Conservation (phyloP, 2,113 vertebrate species). For the Tupaia chinensis region DNA sequence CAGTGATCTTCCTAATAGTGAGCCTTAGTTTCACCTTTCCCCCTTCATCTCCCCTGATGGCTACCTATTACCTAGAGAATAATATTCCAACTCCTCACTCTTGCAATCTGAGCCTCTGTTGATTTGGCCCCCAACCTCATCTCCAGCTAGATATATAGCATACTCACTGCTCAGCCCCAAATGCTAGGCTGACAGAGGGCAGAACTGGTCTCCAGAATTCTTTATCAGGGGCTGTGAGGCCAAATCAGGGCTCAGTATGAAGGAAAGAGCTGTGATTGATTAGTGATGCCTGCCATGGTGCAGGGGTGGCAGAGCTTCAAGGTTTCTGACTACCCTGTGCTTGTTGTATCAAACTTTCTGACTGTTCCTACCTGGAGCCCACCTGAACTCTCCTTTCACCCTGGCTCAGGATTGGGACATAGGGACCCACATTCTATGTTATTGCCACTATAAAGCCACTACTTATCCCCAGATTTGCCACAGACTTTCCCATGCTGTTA, state of each 20-base stretch:
- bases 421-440: neutral
- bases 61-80: neutral
- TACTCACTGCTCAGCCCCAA: neutral
- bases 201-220: neutral
- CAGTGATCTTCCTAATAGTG: neutral
- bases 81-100: neutral
- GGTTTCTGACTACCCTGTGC: neutral
- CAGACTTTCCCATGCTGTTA: rapidly evolving
- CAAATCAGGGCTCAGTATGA: neutral
- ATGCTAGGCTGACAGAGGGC: neutral
- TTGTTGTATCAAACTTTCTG: neutral
- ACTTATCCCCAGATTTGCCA: neutral
- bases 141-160: neutral
- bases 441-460: neutral
- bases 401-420: neutral
- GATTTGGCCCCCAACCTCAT: neutral
- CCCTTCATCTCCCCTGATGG: neutral
- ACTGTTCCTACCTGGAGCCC: neutral
- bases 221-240: neutral
- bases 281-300: slow-evolving; percentile 5
- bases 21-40: neutral
- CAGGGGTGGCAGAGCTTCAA: neutral
- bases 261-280: neutral
- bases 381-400: neutral
- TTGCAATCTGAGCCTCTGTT: neutral